phyloP scores from a whole-genome alignment of 2,113 vertebrate genomes.

The Plotosus lineatus region DNA sequence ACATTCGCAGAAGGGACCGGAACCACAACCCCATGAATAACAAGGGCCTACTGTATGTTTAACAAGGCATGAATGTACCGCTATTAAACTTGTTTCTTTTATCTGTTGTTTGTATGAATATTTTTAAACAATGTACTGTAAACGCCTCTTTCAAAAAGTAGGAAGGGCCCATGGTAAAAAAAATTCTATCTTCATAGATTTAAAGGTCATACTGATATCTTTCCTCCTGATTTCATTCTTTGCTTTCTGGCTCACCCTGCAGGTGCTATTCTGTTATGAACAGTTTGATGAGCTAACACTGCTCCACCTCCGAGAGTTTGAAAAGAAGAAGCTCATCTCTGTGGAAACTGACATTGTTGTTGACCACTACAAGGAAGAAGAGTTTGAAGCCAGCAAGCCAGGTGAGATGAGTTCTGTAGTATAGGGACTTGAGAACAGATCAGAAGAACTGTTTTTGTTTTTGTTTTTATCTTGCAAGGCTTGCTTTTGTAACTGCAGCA shows the following conservation, averaged over 20 bases:
- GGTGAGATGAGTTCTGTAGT: conserved; percentile 67
- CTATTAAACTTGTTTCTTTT: too few species aligned
- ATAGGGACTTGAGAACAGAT: background rate
- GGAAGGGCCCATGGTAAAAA: too few species aligned
- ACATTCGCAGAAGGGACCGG: too few species aligned
- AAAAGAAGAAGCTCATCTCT: conserved; percentile 93
- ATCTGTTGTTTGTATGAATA: too few species aligned
- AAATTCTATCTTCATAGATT: too few species aligned
- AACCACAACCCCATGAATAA: too few species aligned
- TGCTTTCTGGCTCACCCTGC: background rate
- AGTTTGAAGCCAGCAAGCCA: conserved; percentile 79
- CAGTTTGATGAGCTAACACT: conserved; percentile 96
- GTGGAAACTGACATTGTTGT: conserved; percentile 97
- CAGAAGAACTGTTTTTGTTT: background rate
- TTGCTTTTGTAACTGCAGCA: background rate
- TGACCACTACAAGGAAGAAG: conserved; percentile 97
- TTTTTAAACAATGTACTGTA: too few species aligned
- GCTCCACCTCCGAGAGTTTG: conserved; percentile 90
- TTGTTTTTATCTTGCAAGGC: background rate
- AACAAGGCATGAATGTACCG: too few species aligned
- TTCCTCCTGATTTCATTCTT: background rate
- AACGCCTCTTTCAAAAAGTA: too few species aligned
- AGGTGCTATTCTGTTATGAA: conserved; percentile 98
- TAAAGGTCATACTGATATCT: background rate
- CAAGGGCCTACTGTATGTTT: too few species aligned